Base-by-base conservation (phyloP, 1,140 invertebrate genomes). In the Drosophila ohnishii region DNA sequence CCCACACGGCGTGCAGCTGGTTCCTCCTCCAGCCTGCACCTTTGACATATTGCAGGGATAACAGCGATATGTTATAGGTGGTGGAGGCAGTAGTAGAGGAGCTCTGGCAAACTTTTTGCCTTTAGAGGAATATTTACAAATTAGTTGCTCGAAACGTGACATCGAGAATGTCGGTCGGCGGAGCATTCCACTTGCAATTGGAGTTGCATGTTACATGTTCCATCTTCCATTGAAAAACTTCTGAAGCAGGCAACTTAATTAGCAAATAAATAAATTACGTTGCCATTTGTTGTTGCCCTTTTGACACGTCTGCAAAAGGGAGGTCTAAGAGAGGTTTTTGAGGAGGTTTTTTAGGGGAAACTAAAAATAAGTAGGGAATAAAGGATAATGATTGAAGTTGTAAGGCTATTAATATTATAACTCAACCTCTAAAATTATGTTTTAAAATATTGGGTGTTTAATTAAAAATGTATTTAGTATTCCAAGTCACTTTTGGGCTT, bases 111-210 rank as follows among this genome's bases (percentile, higher is more conserved):
- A 78, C 78, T 69, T 53, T 69, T 79, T 73, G 64, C 58, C 65
- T 72, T 66, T 64, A 60, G 80, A 65, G 61, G 72, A 83, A 83
- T 88, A 87, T 87, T 87, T 87, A 87, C 84, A 87, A 87, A 87
- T 87, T 87, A 87, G 83, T 87, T 87, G 84, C 80, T 64, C 62
- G 72, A 88, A 88, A 88, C 83, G 83, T 87, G 83, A 87, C 83
- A 88, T 77, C 59, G 58, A 66, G 75, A 50, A 67, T 83, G 79
- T 61, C 58, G 59, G 51, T 53, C 34, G 51, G 16, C 32, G 51
- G 32, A n/a, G 8, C 34, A 25, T 69, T 69, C 61, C 56, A 76
- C 45, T 64, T 77, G 61, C 58, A 61, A 53, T 53, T 61, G 60
- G 65, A 66, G 50, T 59, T 56, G 39, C 69, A 65, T 47, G 51